phyloP scores from a whole-genome alignment of 1,140 invertebrate species.

The Ips nitidus region DNA sequence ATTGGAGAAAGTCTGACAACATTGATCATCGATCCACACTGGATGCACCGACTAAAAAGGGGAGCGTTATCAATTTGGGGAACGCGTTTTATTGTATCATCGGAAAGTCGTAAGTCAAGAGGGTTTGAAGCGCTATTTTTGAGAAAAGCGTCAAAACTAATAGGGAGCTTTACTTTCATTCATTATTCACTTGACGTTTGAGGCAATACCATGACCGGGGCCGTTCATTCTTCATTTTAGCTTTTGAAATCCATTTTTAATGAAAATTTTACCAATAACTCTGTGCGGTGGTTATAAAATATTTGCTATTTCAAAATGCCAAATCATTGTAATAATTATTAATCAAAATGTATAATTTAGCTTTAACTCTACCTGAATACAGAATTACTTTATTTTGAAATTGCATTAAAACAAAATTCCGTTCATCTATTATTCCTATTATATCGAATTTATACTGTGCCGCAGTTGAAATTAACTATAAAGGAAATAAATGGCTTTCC shows the following conservation, averaged over 20 bases:
- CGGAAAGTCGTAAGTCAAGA: constrained; percentile 29
- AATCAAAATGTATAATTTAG: too few species aligned
- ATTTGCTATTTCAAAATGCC: too few species aligned
- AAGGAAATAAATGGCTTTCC: neutral
- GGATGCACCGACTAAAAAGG: constrained; percentile 15
- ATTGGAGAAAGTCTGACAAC: neutral
- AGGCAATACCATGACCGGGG: neutral
- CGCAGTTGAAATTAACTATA: neutral
- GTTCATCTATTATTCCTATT: neutral
- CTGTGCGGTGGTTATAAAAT: too few species aligned
- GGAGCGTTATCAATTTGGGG: constrained; percentile 29
- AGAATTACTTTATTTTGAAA: too few species aligned
- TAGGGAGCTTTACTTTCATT: constrained; percentile 6
- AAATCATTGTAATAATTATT: too few species aligned
- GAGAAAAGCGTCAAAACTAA: constrained; percentile 25
- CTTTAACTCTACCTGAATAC: too few species aligned
- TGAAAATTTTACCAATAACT: too few species aligned
- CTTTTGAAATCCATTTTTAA: neutral
- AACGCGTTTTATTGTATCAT: constrained; percentile 26
- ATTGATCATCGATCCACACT: constrained; percentile 12
- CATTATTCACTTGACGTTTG: constrained; percentile 13
- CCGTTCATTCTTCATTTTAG: neutral
- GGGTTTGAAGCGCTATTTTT: constrained; percentile 16
- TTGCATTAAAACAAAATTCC: neutral
- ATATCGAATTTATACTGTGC: neutral